Base-by-base conservation (phyloP, 2,888 invertebrate genomes). In the Macropis europaea region DNA sequence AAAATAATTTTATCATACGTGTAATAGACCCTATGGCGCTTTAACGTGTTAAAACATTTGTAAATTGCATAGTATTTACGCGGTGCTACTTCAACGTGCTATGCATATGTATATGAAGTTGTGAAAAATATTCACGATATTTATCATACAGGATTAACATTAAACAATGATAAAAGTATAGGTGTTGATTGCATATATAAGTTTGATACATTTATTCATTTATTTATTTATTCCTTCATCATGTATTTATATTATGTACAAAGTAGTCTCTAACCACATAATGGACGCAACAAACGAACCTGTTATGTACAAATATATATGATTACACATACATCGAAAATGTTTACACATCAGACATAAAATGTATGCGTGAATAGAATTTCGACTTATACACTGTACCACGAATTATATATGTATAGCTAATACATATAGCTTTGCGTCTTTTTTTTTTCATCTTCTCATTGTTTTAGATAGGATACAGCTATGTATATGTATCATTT, bases 191-290 rank as follows among this genome's bases (percentile, higher is more conserved):
- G 4, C 15, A 28, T 34, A 1, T 34, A 30, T 5, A 54, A 56
- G 42, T 57, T 36, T 50, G 30, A 9, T 85, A 85, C 77, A 82
- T 85, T 86, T 84, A 83, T 86, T 79, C 86, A 85, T 85, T 84
- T 84, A 83, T 86, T 85, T 81, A 81, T 84, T 81, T 84, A 68
- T 69, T 64, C 34, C 68, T 75, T 72, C 42, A 57, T 69, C 15
- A 30, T 70, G 42, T 87, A 87, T 87, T 84, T 87, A 86, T 87
- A 86, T 83, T 87, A 87, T 87, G 83, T 87, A 87, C 86, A 87
- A 87, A 87, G 84, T 86, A 84, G 77, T 83, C 79, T 79, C 79
- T 83, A 83, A 82, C 77, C 77, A 75, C 82, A 83, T 76, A 76
- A 74, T 81, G 86, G 86, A 84, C 82, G 85, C 82, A 82, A 85